phyloP scores from a whole-genome alignment of 2,797 vertebrate species.

The Denticeps clupeoides region DNA sequence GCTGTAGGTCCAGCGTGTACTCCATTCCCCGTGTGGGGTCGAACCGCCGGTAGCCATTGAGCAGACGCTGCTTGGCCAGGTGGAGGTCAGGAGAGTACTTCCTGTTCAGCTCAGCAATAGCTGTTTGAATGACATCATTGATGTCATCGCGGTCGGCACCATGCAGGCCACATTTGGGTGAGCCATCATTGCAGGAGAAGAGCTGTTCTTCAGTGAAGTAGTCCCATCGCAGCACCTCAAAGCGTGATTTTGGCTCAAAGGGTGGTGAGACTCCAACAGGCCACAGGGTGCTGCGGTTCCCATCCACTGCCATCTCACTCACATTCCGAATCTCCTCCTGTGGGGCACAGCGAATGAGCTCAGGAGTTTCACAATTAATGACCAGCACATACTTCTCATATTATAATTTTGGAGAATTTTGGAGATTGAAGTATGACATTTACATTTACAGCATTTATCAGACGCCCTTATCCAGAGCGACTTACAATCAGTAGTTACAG shows the following conservation, averaged over 20 bases:
- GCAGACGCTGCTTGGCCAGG: conserved; percentile 77
- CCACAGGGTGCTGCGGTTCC: conserved; percentile 72
- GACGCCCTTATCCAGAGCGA: no score
- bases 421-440: no score
- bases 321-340: conserved; percentile 18
- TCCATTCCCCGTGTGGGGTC: conserved; percentile 93
- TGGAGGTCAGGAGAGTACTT: conserved; percentile 78
- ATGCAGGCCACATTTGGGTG: conserved; percentile 79
- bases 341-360: no score
- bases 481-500: no score
- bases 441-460: no score
- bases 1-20: conserved; percentile 83
- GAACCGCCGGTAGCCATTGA: conserved; percentile 91
- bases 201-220: conserved; percentile 90
- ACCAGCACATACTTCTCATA: no score
- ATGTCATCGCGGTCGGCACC: conserved; percentile 74
- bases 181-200: conserved; percentile 75
- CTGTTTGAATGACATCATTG: conserved; percentile 69
- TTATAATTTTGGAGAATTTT: no score
- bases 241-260: conserved; percentile 81
- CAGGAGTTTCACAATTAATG: no score
- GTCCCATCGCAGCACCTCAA: conserved; percentile 92
- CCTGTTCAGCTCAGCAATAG: conserved; percentile 79
- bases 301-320: conserved; percentile 76
- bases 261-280: conserved; percentile 81